These are phyloP conservation scores for Leptinotarsa juncta DNA, from an alignment of 2,888 invertebrate species.

Conservation along the genomic window DNA sequence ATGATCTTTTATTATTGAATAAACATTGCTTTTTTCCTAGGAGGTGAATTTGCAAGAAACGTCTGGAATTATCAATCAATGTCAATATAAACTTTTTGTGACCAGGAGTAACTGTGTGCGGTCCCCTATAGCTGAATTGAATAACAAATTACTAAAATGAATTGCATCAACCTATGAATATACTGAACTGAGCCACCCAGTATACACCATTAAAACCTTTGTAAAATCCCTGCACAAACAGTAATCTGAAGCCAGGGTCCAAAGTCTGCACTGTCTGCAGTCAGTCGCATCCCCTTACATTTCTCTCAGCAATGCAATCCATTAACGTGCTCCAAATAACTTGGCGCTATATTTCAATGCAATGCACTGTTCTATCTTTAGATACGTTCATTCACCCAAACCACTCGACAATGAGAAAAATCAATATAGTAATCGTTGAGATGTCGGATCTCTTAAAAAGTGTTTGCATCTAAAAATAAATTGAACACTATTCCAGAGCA, in stretches of 20 bases:
- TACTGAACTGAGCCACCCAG: background rate
- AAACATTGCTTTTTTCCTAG: too few relatives aligned
- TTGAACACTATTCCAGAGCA: slow-evolving; percentile 8
- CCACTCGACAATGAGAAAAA: slow-evolving; percentile 33
- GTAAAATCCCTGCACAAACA: background rate
- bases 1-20: too few relatives aligned
- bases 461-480: slow-evolving; percentile 21
- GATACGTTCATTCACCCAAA: slow-evolving; percentile 38
- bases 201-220: background rate
- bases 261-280: slow-evolving; percentile 12
- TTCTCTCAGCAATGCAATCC: background rate
- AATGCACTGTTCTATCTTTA: slow-evolving; percentile 32
- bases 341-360: slow-evolving; percentile 30
- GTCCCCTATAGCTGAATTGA: too few relatives aligned
- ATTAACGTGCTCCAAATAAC: slow-evolving; percentile 25
- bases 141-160: too few relatives aligned
- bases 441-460: slow-evolving; percentile 17
- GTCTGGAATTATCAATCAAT: too few relatives aligned
- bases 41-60: too few relatives aligned
- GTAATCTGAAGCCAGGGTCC: background rate
- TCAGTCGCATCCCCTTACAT: slow-evolving; percentile 8
- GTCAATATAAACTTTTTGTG: too few relatives aligned
- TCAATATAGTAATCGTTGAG: slow-evolving; percentile 32
- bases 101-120: too few relatives aligned
- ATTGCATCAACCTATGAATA: too few relatives aligned